Base-by-base conservation (phyloP, 2,888 invertebrate species). In the Hybos culiciformis region DNA sequence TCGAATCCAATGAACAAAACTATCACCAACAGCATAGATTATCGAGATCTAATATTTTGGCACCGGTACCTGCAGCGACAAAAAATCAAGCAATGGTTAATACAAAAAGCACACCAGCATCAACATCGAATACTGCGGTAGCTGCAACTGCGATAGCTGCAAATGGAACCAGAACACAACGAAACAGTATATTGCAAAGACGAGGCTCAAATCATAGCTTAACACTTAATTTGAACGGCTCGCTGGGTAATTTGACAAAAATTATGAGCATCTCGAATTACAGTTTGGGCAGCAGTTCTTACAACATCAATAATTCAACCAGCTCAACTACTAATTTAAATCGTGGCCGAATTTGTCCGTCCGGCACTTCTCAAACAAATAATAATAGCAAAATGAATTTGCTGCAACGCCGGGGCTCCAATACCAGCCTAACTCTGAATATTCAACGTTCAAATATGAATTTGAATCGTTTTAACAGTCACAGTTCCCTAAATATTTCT, bases 401-500 rank as follows among this genome's bases (percentile, higher is more conserved):
- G 12, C 57, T 85, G 11, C 83, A 85, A 54, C 74, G 90, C 19
- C 72, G 90, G 15, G 88, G 88, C 0, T 88, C 88, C 0, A 88
- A 85, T 56, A 87, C 88, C 21, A 87, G 87, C 54, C 66, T 90
- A 8, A 88, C 87, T 1, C 74, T 90, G 42, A 87, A 87, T 58
- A 71, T 88, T 34, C 19, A 11, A 23, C 14, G 23, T 37, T 54
- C 58, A 9, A 61, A 58, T 2, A 57, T 59, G 4, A 64, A 69
- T 3, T 56, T 75, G 3, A 74, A 73, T 51, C 58, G 74, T 8
- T 73, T 74, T 51, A 70, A 72, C 2, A 76, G 74, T 48, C 71
- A 76, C 44, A 74, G 69, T 46, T 73, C 75, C 0, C 60, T 75
- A 4, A 72, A 56, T 51, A 55, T 58, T 24, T 48, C 48, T 19